Percentiles rank a stretch among this genome's conserved stretches.
Conservation (phyloP, 2,888 invertebrate species). For the Ormyrus nitidulus region DNA sequence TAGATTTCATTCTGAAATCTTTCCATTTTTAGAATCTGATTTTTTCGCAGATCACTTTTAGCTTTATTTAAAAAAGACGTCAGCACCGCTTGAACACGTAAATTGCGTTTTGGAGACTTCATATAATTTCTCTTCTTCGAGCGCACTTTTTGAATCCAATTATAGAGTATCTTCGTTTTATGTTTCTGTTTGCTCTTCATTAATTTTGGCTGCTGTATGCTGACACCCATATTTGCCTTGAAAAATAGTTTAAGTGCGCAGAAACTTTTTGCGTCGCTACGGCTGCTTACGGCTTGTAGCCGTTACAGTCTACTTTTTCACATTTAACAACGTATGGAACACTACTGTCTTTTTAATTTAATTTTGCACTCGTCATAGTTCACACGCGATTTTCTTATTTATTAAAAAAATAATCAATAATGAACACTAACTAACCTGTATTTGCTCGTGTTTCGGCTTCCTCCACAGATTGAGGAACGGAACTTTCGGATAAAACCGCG, state of each 20-base stretch:
- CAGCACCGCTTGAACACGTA: conserved; percentile 82
- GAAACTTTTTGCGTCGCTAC: no score
- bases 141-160: conserved; percentile 82
- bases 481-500: conserved; percentile 48
- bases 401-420: conserved; percentile 59
- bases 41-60: conserved; percentile 79
- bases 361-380: conserved; percentile 22
- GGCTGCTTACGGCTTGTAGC: not conserved
- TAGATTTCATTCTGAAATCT: conserved; percentile 77
- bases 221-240: conserved; percentile 60
- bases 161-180: conserved; percentile 65
- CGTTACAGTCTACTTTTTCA: conserved; percentile 8
- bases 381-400: conserved; percentile 51
- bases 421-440: conserved; percentile 70
- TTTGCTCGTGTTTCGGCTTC: conserved; percentile 66
- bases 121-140: conserved; percentile 79
- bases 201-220: no score
- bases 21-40: conserved; percentile 80
- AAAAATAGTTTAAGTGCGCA: no score
- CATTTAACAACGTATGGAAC: not conserved
- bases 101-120: conserved; percentile 79
- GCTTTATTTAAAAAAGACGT: conserved; percentile 79
- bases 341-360: conserved; percentile 14
- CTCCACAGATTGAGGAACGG: conserved; percentile 49
- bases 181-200: conserved; percentile 49